Base-by-base conservation (phyloP, 2,888 invertebrate species). In the Aradus depressus region DNA sequence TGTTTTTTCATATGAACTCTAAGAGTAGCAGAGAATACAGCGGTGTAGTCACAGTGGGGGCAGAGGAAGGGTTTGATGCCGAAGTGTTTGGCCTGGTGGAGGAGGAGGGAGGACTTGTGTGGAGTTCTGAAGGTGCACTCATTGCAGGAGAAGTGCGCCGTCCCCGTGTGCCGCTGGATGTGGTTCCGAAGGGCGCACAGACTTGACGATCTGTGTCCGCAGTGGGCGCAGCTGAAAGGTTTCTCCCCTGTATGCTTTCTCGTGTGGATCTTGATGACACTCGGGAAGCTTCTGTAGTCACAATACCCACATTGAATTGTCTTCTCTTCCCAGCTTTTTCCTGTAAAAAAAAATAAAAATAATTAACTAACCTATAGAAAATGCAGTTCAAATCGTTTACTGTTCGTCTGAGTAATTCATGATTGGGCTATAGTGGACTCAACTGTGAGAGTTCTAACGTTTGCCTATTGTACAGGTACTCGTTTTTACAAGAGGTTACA, bases 241-340 rank as follows among this genome's bases (percentile, higher is more conserved):
- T 22, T 31, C 26, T 50, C 44, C 16, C 43, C 50, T 10, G 50
- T 50, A 37, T 37, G 44, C 35, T 35, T 44, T 28, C 50, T 16
- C 21, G 23, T 31, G 10, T 49, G 49, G 8, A 41, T 49, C 28
- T 47, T 47, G 37, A 47, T 47, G 21, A 38, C 38, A 22, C 37
- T 37, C 6, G 47, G 47, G 12, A 37, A 37, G 23, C 37, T 38
- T 28, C 47, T 19, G 19, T 47, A 47, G 8, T 22, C 19, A 38
- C 47, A 47, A 47, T 26, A 47, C 18, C 22, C 34, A 38, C 47
- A 47, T 34, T 47, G 37, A 23, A 47, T 23, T 37, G 47, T 47
- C 19, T 47, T 47, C 21, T 47, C 25, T n/a, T 18, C 23, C 47
- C 47, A 47, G 25, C 21, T 32, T 21, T 31, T 14, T 8, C 31